These are phyloP conservation scores for Spheniscus mendiculus DNA, from an alignment of 2,113 vertebrate genomes.

Conservation along the genomic window DNA sequence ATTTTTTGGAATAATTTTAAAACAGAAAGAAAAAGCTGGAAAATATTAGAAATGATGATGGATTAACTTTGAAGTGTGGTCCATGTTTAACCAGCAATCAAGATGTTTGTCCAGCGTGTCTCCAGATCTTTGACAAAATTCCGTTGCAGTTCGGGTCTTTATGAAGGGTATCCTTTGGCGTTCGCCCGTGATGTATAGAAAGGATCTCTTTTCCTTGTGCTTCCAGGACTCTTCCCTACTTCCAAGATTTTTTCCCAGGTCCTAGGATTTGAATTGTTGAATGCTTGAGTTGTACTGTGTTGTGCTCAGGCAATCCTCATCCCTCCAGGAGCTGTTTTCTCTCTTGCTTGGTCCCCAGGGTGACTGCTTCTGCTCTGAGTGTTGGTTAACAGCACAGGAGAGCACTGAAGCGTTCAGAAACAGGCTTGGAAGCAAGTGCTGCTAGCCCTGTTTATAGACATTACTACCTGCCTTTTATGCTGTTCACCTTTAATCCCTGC, in stretches of 20 bases:
- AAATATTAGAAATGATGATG: neutral
- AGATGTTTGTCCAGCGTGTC: neutral
- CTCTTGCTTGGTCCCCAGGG: neutral
- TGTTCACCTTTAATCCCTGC: neutral
- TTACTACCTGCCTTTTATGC: neutral
- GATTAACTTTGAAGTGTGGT: neutral
- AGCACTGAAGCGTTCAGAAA: fast-evolving
- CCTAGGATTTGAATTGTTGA: neutral
- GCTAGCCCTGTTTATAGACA: neutral
- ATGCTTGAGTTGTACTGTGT: neutral
- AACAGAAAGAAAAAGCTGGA: neutral
- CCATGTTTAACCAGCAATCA: neutral
- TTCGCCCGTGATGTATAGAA: fast-evolving
- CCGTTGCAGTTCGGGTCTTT: neutral
- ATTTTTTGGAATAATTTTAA: neutral
- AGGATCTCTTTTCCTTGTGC: neutral
- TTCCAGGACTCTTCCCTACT: neutral
- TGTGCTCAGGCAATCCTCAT: neutral
- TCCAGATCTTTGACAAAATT: neutral
- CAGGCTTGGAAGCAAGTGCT: neutral
- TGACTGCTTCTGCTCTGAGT: neutral
- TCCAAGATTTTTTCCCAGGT: neutral
- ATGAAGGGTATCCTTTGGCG: neutral
- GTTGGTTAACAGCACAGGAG: neutral
- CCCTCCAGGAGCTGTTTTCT: neutral